Percentiles rank a stretch among this genome's conserved stretches.
phyloP scores from a whole-genome alignment of 2,113 vertebrate genomes.

The Coryphaenoides rupestris region DNA sequence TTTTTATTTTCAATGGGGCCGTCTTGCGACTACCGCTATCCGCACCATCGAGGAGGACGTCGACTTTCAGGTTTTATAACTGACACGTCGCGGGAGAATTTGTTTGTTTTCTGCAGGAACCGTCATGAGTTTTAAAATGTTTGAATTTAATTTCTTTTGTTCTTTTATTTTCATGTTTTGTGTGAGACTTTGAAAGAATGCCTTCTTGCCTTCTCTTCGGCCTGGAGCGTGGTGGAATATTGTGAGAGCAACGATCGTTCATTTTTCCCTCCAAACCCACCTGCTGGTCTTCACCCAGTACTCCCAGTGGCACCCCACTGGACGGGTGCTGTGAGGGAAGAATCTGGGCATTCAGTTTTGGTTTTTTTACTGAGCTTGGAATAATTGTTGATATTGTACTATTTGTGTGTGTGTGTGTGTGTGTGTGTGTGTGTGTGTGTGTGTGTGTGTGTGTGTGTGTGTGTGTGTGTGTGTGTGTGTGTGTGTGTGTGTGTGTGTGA shows the following conservation, averaged over 20 bases:
- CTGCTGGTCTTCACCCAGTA: not conserved
- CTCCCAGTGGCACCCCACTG: no score
- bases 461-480: constrained; percentile 30
- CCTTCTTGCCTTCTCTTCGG: not conserved
- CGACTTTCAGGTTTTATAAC: no score
- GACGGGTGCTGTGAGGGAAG: not conserved
- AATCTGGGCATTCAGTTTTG: constrained; percentile 1
- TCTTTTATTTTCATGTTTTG: no score
- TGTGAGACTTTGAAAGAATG: not conserved
- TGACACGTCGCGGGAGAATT: no score
- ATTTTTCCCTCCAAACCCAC: no score
- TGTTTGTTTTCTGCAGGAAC: no score
- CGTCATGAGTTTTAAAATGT: no score
- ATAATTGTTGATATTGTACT: not conserved
- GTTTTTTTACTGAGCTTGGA: constrained; percentile 3
- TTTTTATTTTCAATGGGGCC: no score
- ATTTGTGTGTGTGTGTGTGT: constrained; percentile 33
- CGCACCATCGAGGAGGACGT: no score
- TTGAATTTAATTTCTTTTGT: no score
- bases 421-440: constrained; percentile 28
- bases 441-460: constrained; percentile 31
- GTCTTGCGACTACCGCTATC: no score
- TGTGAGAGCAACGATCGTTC: no score
- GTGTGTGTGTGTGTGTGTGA: constrained; percentile 31
- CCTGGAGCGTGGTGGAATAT: not conserved